Evolutionary conservation across 92 coral and sea anemone species (phyloP), one percentile per base, ranked within the genome.

Genomic region (Epizoanthus stellaris): DNA sequence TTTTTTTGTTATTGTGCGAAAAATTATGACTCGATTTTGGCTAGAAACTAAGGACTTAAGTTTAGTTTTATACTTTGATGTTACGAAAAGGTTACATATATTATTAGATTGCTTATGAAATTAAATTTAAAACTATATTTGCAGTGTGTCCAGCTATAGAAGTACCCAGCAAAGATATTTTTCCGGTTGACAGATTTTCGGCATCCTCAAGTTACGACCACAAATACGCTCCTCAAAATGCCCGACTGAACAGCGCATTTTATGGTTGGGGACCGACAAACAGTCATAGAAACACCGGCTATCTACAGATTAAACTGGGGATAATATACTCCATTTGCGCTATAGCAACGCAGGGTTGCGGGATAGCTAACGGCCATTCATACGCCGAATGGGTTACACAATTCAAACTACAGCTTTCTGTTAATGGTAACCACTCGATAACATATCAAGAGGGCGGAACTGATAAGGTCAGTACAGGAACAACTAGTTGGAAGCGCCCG

Each of bases 151-250:
- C 56, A 38, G 75, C 75, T 69, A 69, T 69, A 0, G 75, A 53
- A 6, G 75, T 69, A 10, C 52, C 75, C 15, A 69, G 36, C 52
- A 69, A 53, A 17, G 52, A 49, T 36, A 17, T 39, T 3, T 8
- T 69, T 19, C 75, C 75, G 6, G 75, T 38, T 21, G 40, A 12
- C 75, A 69, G n/a, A 10, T 69, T 69, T 69, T 69, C n/a, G 54
- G 75, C 75, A 13, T 36, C 11, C 36, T 69, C 75, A 11, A 15
- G 40, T 69, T 39, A 34, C 17, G 0, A 23, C 25, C 20, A n/a
- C 40, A 20, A 20, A 3, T 69, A 53, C 74, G 74, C 36, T 16
- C 74, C 74, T 69, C 75, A 69, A 49, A 69, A 69, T 39, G 75
- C 75, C 10, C 36, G 75, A 17, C 38, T 69, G 19, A 69, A 69